Evolutionary conservation across 2,888 invertebrate genomes (phyloP).

Genomic region (Pteria penguin): DNA sequence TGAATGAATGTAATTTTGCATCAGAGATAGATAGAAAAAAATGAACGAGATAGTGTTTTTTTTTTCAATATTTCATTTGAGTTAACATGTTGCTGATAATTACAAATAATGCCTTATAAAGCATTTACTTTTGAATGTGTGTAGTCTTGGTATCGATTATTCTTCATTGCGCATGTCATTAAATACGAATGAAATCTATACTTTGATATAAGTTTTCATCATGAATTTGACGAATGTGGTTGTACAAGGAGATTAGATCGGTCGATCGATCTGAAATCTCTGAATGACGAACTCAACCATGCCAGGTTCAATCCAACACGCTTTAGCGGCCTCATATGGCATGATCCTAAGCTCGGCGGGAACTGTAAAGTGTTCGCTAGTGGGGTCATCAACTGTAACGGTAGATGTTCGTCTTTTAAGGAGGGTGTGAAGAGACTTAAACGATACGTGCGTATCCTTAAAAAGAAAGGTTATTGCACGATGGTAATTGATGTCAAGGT

Average conservation of each 20-base stretch:
- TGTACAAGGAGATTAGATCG: neutral
- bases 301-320: neutral
- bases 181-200: neutral
- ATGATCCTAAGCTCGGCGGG: conserved; percentile 14
- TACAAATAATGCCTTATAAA: neutral
- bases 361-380: conserved; percentile 14
- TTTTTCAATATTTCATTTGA: no score
- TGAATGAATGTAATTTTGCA: no score
- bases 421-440: conserved; percentile 2
- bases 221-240: conserved; percentile 19
- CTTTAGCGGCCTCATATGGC: conserved; percentile 18
- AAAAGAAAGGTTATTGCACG: neutral
- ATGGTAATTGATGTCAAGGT: neutral
- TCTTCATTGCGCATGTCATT: conserved; percentile 6
- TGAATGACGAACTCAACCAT: neutral
- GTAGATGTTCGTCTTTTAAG: neutral
- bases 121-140: neutral
- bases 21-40: no score
- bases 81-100: neutral
- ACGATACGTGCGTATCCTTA: conserved; percentile 1
- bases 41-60: no score
- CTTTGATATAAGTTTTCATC: neutral
- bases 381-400: conserved; percentile 18
- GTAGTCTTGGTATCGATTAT: neutral
- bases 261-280: neutral